Conservation (phyloP, 2,888 invertebrate genomes). For the Caenorhabditis auriculariae region DNA sequence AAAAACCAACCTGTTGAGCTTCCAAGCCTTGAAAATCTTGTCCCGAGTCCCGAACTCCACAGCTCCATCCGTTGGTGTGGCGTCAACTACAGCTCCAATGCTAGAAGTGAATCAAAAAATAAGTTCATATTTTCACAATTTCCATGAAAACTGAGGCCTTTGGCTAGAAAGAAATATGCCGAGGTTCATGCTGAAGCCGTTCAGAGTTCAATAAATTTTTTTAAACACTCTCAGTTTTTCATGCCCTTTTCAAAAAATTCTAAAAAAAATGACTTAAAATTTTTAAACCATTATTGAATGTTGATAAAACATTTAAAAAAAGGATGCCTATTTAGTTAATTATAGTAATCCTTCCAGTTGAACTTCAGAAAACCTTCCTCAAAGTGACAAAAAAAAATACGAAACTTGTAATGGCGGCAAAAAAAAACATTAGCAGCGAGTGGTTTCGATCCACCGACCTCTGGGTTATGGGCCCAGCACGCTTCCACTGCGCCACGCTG, state of each 20-base stretch:
- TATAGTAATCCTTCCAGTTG: no score
- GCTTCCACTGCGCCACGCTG: constrained; percentile 82
- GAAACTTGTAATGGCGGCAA: neutral
- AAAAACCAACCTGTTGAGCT: constrained; percentile 26
- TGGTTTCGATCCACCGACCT: constrained; percentile 75
- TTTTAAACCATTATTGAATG: no score
- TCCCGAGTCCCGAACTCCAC: constrained; percentile 41
- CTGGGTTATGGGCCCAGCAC: constrained; percentile 85
- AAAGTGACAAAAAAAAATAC: no score
- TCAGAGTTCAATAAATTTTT: no score
- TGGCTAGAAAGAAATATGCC: neutral
- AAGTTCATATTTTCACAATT: neutral
- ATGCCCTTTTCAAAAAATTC: no score
- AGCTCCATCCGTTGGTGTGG: constrained; percentile 29
- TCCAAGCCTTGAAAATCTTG: constrained; percentile 38
- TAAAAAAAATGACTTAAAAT: no score
- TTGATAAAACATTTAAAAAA: no score
- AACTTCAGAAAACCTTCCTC: no score
- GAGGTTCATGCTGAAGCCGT: neutral
- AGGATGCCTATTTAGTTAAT: no score
- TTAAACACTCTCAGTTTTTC: no score
- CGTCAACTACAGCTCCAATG: constrained; percentile 36
- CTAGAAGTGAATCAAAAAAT: constrained; percentile 11
- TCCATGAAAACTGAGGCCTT: neutral
- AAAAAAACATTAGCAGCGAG: constrained; percentile 56